These are phyloP conservation scores for Epinotia nisella DNA, from an alignment of 2,888 invertebrate species.

Conservation along the genomic window DNA sequence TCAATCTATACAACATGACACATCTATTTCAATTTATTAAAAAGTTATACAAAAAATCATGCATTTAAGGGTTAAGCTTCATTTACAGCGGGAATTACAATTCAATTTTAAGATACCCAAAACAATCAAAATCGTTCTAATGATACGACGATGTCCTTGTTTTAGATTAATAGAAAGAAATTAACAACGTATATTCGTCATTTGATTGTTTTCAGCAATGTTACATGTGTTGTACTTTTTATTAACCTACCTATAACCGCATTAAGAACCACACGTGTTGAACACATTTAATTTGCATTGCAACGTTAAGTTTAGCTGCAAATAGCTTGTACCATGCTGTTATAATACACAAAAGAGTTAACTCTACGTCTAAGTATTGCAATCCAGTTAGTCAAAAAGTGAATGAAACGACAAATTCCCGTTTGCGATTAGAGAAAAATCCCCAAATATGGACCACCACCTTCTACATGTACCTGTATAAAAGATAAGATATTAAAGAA, in stretches of 20 bases:
- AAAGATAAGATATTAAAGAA: too few species aligned
- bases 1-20: too few species aligned
- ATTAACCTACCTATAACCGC: slow-evolving; percentile 1
- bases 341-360: neutral
- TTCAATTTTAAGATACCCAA: neutral
- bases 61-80: too few species aligned
- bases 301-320: slow-evolving; percentile 1
- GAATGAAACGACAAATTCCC: neutral
- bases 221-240: neutral
- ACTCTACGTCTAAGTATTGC: neutral
- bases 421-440: too few species aligned
- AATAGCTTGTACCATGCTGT: neutral
- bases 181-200: neutral
- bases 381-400: slow-evolving; percentile 7
- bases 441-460: too few species aligned
- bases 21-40: too few species aligned
- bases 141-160: neutral
- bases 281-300: slow-evolving; percentile 9
- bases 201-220: slow-evolving; percentile 1
- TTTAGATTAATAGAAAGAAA: neutral
- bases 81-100: slow-evolving; percentile 22
- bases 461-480: too few species aligned
- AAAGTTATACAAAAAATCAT: too few species aligned
- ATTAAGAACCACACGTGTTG: slow-evolving; percentile 1
- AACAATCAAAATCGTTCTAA: neutral